These are phyloP conservation scores for Cuniculus paca DNA, from an alignment of 2,797 vertebrate genomes.

Conservation along the genomic window DNA sequence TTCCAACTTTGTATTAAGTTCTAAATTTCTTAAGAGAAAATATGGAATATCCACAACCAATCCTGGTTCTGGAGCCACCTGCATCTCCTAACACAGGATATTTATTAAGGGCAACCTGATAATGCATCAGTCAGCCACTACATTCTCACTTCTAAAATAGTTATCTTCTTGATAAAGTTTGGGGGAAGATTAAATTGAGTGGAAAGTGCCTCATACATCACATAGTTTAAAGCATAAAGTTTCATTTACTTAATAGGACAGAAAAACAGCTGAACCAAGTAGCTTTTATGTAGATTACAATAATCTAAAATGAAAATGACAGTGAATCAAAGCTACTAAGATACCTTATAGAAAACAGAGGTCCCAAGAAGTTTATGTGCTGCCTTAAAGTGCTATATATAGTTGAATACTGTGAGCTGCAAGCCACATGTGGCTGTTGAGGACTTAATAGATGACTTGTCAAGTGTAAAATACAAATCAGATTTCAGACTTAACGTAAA, in stretches of 20 bases:
- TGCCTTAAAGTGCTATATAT: neutral
- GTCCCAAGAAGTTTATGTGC: neutral
- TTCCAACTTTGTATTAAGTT: constrained; percentile 9
- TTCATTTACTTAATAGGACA: neutral
- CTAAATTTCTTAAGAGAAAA: neutral
- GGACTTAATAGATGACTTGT: neutral
- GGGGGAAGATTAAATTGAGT: neutral
- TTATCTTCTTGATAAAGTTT: neutral
- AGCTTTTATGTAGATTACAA: constrained; percentile 29
- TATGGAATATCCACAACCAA: constrained; percentile 13
- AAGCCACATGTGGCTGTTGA: neutral
- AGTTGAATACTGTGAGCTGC: neutral
- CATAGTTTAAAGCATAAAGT: neutral
- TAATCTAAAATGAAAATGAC: constrained; percentile 43
- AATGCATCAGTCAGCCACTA: neutral
- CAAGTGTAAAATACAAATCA: constrained; percentile 4
- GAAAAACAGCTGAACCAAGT: neutral
- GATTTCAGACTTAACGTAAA: neutral
- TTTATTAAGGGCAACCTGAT: neutral
- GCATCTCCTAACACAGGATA: neutral
- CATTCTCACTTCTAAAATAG: constrained; percentile 12
- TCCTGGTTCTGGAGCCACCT: constrained; percentile 40
- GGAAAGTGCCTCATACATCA: neutral
- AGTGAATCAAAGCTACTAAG: neutral
- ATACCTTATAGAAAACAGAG: neutral